phyloP scores from a whole-genome alignment of 2,797 vertebrate genomes.

The Paratrypauchen microcephalus region DNA sequence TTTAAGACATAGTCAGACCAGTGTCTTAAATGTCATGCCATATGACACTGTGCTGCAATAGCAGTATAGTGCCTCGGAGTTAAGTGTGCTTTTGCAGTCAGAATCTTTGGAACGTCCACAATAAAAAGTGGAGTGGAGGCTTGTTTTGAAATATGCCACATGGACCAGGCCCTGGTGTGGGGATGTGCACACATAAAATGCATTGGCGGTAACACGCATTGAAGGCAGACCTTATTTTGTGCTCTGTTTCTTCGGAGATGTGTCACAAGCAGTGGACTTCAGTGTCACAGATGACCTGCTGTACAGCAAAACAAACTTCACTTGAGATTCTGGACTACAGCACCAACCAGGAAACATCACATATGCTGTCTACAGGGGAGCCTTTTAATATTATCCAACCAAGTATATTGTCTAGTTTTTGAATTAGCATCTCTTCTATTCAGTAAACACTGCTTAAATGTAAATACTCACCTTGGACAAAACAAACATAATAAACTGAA shows the following conservation, averaged over 20 bases:
- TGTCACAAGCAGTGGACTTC: slow-evolving; percentile 14
- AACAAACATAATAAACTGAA: no score
- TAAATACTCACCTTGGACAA: background rate
- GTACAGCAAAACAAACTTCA: slow-evolving; percentile 10
- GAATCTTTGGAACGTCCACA: slow-evolving; percentile 10
- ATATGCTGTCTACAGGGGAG: background rate
- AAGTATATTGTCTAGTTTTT: background rate
- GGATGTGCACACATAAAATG: background rate
- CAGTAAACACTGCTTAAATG: background rate
- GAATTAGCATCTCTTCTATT: no score
- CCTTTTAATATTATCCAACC: background rate
- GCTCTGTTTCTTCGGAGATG: slow-evolving; percentile 1
- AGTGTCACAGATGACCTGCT: background rate
- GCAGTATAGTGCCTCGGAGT: slow-evolving; percentile 6
- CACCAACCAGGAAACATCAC: slow-evolving; percentile 13
- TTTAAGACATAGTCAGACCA: background rate
- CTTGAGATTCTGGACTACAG: slow-evolving; percentile 3
- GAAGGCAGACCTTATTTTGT: slow-evolving; percentile 17
- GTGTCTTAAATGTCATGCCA: background rate
- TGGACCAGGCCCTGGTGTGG: background rate
- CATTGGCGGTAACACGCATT: background rate
- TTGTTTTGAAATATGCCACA: slow-evolving; percentile 12
- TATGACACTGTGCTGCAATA: background rate
- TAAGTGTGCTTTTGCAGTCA: background rate
- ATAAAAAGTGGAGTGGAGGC: slow-evolving; percentile 14